A percentile compares a stretch with the other conserved stretches of the same genome.
Evolutionary conservation across 64 coral and sea anemone genomes (phyloP).

Genomic region (Stichodactyla helianthus): DNA sequence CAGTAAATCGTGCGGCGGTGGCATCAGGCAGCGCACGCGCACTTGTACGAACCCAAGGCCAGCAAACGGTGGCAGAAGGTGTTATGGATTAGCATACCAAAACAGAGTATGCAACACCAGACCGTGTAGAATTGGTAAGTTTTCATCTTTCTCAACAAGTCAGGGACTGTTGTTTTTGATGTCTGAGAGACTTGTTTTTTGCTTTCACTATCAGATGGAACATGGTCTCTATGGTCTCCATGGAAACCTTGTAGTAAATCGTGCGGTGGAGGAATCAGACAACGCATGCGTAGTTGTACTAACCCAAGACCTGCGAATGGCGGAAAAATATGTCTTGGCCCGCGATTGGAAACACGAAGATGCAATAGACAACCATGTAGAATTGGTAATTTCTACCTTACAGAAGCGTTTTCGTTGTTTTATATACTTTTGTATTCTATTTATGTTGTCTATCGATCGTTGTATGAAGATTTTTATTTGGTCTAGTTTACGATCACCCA

Average conservation of each 20-base stretch:
- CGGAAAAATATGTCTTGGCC: conserved; percentile 24
- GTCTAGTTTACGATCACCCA: too few species aligned
- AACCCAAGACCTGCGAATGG: conserved; percentile 37
- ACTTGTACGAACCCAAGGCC: conserved; percentile 24
- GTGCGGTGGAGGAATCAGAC: neutral
- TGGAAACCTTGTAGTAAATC: conserved; percentile 3
- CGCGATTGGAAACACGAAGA: neutral
- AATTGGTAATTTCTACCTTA: neutral
- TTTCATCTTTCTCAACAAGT: neutral
- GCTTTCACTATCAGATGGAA: neutral
- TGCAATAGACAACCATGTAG: conserved; percentile 35
- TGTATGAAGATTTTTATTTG: too few species aligned
- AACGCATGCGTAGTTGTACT: conserved; percentile 30
- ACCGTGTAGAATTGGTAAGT: conserved; percentile 15
- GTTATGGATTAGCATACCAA: neutral
- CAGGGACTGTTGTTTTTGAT: neutral
- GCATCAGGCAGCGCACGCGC: conserved; percentile 23
- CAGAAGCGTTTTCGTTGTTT: too few species aligned
- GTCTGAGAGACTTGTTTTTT: neutral
- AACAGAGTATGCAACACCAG: conserved; percentile 4
- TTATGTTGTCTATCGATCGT: too few species aligned
- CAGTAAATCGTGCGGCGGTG: conserved; percentile 14
- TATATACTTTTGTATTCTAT: too few species aligned
- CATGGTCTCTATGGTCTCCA: neutral
- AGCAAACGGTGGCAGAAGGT: neutral